phyloP scores from a whole-genome alignment of 2,797 vertebrate species.

The Alca torda region DNA sequence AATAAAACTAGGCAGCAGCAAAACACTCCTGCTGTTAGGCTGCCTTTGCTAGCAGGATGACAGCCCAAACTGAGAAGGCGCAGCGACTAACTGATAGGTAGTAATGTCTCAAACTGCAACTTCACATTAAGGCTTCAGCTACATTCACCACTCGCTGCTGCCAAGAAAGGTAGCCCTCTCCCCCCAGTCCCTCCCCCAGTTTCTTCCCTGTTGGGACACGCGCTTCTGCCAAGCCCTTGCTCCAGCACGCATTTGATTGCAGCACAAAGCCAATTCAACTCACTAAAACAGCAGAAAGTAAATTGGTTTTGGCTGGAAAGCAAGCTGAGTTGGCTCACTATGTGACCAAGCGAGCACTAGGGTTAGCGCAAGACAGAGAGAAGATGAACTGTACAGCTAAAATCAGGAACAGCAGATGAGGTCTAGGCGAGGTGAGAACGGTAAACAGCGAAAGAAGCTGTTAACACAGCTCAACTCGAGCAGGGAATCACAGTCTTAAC shows the following conservation, averaged over 20 bases:
- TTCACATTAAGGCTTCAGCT: background rate
- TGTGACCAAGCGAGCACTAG: background rate
- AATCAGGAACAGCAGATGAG: background rate
- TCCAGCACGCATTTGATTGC: conserved; percentile 15
- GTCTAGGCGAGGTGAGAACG: background rate
- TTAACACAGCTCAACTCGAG: background rate
- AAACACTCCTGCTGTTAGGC: background rate
- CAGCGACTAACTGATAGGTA: background rate
- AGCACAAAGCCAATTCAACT: conserved; percentile 28
- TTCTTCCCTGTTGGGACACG: background rate
- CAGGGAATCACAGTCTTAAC: background rate
- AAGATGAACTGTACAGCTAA: background rate
- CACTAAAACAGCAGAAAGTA: conserved; percentile 40
- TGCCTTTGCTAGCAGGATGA: conserved; percentile 4
- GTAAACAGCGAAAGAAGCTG: background rate
- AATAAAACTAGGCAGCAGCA: background rate
- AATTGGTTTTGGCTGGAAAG: conserved; percentile 49
- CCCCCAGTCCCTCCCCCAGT: background rate
- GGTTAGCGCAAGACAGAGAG: background rate
- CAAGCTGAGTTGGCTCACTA: background rate
- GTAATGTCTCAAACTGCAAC: background rate
- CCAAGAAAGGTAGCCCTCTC: conserved; percentile 39
- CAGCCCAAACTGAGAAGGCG: background rate
- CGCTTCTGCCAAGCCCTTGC: conserved; percentile 40
- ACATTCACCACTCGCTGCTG: background rate